Percentiles rank a stretch among this genome's conserved stretches.
phyloP scores from a whole-genome alignment of 2,797 vertebrate genomes.

The Hippopotamyrus pictus region DNA sequence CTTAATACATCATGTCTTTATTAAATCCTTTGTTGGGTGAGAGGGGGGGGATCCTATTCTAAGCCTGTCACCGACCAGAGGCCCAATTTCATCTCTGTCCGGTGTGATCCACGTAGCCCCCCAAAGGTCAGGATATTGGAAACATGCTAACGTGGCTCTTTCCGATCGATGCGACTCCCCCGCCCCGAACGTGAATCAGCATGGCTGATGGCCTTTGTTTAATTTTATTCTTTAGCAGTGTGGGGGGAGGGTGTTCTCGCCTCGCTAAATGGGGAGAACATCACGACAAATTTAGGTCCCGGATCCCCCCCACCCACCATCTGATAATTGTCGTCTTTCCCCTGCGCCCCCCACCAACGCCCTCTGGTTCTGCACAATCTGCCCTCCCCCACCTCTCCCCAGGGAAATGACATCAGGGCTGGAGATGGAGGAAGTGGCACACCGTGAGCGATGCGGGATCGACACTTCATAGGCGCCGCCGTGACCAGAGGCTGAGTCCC shows the following conservation, averaged over 20 bases:
- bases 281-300: not conserved
- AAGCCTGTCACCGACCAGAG: not conserved
- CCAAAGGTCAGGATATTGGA: constrained; percentile 5
- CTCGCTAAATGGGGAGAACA: not conserved
- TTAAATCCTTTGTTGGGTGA: not conserved
- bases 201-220: not conserved
- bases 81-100: not conserved
- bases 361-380: not conserved
- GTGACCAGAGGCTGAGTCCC: constrained; percentile 48
- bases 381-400: not conserved
- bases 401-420: not conserved
- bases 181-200: not conserved
- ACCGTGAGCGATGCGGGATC: not conserved
- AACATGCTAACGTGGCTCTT: not conserved
- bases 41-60: not conserved
- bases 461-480: not conserved
- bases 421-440: not conserved
- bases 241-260: not conserved
- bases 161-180: not conserved
- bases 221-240: not conserved
- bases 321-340: not conserved
- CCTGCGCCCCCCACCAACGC: not conserved
- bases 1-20: not conserved
- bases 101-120: not conserved
- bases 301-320: not conserved